phyloP scores from a whole-genome alignment of 2,888 invertebrate species.

The Ennomos fuscantarius region DNA sequence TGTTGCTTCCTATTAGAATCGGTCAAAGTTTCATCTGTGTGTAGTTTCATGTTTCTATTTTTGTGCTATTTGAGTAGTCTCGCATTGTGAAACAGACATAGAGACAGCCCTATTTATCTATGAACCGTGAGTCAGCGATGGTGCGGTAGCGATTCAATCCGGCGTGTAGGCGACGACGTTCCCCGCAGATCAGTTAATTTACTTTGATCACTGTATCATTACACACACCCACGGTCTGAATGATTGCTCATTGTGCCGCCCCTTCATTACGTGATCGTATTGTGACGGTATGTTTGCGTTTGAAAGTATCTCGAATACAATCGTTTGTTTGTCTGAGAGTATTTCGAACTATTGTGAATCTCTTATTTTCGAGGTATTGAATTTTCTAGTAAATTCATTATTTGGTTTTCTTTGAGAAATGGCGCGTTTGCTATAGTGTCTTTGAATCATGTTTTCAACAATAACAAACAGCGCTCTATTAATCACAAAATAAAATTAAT shows the following conservation, averaged over 20 bases:
- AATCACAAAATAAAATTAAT: slow-evolving; percentile 3
- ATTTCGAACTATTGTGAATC: slow-evolving; percentile 33
- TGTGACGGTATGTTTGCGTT: slow-evolving; percentile 38
- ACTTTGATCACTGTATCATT: slow-evolving; percentile 57
- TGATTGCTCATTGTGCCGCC: slow-evolving; percentile 56
- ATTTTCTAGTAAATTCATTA: slow-evolving; percentile 7
- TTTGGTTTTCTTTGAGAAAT: slow-evolving; percentile 9
- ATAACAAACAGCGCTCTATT: slow-evolving; percentile 6
- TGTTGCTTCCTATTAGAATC: slow-evolving; percentile 21
- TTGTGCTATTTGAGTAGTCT: slow-evolving; percentile 9
- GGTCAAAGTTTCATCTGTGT: slow-evolving; percentile 9
- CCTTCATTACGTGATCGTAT: slow-evolving; percentile 48
- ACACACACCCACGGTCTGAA: slow-evolving; percentile 56
- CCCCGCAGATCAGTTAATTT: slow-evolving; percentile 54
- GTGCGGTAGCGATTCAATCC: slow-evolving; percentile 34
- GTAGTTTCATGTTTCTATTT: slow-evolving; percentile 20
- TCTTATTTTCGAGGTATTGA: slow-evolving; percentile 23
- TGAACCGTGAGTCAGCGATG: slow-evolving; percentile 34
- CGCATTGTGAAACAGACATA: slow-evolving; percentile 13
- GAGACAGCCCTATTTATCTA: slow-evolving; percentile 29
- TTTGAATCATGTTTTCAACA: background rate
- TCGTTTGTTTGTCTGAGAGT: slow-evolving; percentile 35
- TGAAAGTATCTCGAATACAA: slow-evolving; percentile 37
- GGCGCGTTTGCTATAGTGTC: background rate
- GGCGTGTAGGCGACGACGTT: slow-evolving; percentile 44